A percentile compares a stretch with the other conserved stretches of the same genome.
phyloP scores from a whole-genome alignment of 2,797 vertebrate genomes.

The Heterohyrax brucei region DNA sequence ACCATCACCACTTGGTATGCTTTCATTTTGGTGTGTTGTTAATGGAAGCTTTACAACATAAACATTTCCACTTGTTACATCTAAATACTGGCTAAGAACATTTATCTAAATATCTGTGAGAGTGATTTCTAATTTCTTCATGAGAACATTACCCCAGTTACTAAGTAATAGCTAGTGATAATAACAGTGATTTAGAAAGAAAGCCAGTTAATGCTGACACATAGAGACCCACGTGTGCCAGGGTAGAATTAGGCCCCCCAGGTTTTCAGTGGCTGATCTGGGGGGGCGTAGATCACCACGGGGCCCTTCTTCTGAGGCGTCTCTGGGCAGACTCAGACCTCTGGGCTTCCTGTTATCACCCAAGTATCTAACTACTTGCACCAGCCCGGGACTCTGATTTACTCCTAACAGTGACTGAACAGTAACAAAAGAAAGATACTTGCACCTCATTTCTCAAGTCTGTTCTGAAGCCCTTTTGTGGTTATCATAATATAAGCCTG shows the following conservation, averaged over 20 bases:
- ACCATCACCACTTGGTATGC: not conserved
- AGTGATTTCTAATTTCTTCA: slow-evolving; percentile 30
- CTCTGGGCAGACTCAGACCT: not conserved
- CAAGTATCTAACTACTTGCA: not conserved
- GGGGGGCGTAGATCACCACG: not conserved
- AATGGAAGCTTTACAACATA: slow-evolving; percentile 41
- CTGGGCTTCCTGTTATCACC: not conserved
- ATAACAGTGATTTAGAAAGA: not conserved
- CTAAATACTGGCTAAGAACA: not conserved
- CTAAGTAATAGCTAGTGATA: not conserved
- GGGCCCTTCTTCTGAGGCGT: not conserved
- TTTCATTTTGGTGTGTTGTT: slow-evolving; percentile 37
- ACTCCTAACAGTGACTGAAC: no score
- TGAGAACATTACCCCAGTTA: slow-evolving; percentile 30
- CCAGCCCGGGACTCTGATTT: not conserved
- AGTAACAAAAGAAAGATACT: no score
- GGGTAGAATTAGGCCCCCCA: no score
- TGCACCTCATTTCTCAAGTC: not conserved
- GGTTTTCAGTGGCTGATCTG: not conserved
- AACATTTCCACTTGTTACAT: not conserved
- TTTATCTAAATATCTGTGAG: not conserved
- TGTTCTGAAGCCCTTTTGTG: slow-evolving; percentile 26
- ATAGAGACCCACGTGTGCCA: not conserved
- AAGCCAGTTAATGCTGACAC: not conserved
- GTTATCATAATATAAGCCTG: slow-evolving; percentile 32